Evolutionary conservation across 2,113 vertebrate species (phyloP).

Genomic region (Myocastor coypus): DNA sequence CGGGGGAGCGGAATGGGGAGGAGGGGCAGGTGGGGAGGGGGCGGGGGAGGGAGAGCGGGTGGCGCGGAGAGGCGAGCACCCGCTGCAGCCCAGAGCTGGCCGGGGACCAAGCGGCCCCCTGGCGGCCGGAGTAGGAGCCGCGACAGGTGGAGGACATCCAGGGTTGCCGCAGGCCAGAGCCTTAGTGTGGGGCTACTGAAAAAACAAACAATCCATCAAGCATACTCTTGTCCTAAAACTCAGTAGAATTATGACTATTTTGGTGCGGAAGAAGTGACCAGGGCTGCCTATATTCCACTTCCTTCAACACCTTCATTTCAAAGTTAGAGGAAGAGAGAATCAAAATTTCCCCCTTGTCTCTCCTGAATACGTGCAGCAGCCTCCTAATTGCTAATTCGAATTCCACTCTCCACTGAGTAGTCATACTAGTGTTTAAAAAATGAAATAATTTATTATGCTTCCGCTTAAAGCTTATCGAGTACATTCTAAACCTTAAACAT

Average conservation of each 20-base stretch:
- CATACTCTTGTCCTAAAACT: neutral
- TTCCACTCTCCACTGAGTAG: neutral
- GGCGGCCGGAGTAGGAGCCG: no score
- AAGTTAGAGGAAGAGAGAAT: neutral
- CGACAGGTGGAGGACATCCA: no score
- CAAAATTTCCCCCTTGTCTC: neutral
- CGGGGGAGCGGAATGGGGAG: no score
- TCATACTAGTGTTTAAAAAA: neutral
- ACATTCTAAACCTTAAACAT: neutral
- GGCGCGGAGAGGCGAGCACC: no score
- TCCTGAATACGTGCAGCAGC: neutral
- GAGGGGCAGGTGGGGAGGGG: no score
- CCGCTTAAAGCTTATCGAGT: neutral
- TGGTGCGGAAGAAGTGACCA: neutral
- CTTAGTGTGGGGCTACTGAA: no score
- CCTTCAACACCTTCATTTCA: neutral
- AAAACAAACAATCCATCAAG: no score
- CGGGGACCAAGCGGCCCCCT: no score
- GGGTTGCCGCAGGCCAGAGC: no score
- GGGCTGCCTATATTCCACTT: no score
- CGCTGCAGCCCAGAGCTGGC: no score
- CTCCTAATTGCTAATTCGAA: constrained; percentile 7
- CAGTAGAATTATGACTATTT: neutral
- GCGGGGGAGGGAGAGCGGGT: no score
- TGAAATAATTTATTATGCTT: neutral